Evolutionary conservation across 1,140 invertebrate species (phyloP).

Genomic region (Lutraria rhynchaena): DNA sequence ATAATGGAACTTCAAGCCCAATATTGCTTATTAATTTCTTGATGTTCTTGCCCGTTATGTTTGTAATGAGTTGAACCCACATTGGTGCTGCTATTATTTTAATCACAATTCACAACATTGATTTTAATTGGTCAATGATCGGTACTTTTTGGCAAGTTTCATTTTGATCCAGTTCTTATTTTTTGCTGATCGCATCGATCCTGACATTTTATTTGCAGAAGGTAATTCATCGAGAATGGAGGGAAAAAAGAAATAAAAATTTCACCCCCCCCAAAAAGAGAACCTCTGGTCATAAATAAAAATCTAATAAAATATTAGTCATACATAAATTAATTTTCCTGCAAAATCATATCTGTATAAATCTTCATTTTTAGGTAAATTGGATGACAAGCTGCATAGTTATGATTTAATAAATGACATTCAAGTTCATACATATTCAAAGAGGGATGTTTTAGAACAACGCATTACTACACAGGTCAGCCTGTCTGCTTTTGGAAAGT

Average conservation of each 20-base stretch:
- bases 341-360: no score
- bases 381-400: constrained; percentile 32
- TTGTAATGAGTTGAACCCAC: background rate
- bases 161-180: no score
- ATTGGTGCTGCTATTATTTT: background rate
- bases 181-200: no score
- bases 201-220: no score
- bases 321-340: background rate
- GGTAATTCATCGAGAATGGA: no score
- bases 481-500: constrained; percentile 30
- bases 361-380: constrained; percentile 9
- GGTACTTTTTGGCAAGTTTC: no score
- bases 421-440: constrained; percentile 10
- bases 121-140: no score
- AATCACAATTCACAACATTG: no score
- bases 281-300: background rate
- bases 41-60: background rate
- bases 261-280: background rate
- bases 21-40: background rate
- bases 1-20: background rate
- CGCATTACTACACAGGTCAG: background rate
- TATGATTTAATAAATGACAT: constrained; percentile 18
- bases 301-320: background rate
- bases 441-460: constrained; percentile 5
- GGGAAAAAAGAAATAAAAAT: no score